A percentile compares a stretch with the other conserved stretches of the same genome.
Conservation (phyloP, 2,888 invertebrate genomes). For the Schizaphis graminum region DNA sequence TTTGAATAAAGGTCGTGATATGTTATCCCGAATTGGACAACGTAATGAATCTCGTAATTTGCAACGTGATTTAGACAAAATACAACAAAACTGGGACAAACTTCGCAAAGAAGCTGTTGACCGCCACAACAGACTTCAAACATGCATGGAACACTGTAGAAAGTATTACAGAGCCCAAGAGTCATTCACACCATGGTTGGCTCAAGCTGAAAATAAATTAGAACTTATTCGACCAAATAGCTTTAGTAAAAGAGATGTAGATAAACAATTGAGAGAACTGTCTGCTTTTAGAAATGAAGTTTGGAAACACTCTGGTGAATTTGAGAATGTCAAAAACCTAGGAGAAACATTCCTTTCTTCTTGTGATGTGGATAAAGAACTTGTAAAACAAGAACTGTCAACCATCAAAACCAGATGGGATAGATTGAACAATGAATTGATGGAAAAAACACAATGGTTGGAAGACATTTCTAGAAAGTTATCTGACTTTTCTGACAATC, state of each 20-base stretch:
- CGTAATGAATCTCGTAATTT: conserved; percentile 75
- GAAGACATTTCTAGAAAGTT: conserved; percentile 87
- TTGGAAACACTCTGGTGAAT: conserved; percentile 94
- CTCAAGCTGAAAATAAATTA: conserved; percentile 87
- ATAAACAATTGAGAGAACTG: conserved; percentile 88
- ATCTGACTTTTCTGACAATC: conserved; percentile 86
- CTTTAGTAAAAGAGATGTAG: conserved; percentile 88
- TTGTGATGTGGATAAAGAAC: conserved; percentile 92
- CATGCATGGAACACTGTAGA: conserved; percentile 91
- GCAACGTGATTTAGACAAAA: conserved; percentile 86
- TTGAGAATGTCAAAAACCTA: conserved; percentile 86
- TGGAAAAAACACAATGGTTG: conserved; percentile 82
- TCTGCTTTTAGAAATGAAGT: conserved; percentile 93
- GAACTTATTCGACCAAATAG: conserved; percentile 83
- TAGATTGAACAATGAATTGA: conserved; percentile 84
- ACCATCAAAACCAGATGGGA: conserved; percentile 92
- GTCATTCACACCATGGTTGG: conserved; percentile 88
- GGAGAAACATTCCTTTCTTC: conserved; percentile 90
- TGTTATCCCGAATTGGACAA: conserved; percentile 74
- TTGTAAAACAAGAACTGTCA: conserved; percentile 85
- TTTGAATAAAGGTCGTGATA: conserved; percentile 88
- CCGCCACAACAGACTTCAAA: conserved; percentile 86
- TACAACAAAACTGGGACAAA: conserved; percentile 93
- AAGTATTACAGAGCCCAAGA: conserved; percentile 90
- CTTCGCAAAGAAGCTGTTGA: conserved; percentile 90